A percentile compares a stretch with the other conserved stretches of the same genome.
Conservation (phyloP, 2,797 vertebrate species). For the Pelochelys cantorii region DNA sequence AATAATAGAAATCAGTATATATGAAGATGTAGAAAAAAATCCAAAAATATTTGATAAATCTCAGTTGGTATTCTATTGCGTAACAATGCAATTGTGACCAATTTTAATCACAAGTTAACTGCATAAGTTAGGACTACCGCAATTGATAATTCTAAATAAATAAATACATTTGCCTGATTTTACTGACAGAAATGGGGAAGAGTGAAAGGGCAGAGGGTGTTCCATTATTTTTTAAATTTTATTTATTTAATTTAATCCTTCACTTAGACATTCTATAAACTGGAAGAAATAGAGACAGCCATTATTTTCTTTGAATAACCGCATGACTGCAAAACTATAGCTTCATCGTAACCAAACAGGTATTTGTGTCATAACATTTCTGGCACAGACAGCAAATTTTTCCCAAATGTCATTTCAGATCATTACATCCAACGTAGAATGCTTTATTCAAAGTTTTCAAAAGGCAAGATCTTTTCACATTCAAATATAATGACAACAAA, state of each 20-base stretch:
- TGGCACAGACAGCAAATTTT: neutral
- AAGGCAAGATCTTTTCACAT: constrained; percentile 17
- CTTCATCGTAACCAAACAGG: neutral
- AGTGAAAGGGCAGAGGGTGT: neutral
- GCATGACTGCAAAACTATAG: neutral
- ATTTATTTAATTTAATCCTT: neutral
- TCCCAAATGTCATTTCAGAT: accelerated
- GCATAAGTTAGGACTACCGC: no score
- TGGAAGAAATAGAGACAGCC: neutral
- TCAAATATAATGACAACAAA: constrained; percentile 46
- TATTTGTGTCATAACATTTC: neutral
- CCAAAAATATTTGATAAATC: no score
- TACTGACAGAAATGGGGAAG: neutral
- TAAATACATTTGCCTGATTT: neutral
- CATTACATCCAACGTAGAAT: neutral
- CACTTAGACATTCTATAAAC: neutral
- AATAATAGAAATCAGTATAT: no score
- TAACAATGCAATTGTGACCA: no score
- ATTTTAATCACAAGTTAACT: no score
- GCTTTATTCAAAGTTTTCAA: constrained; percentile 1
- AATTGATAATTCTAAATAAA: no score
- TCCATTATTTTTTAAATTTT: neutral
- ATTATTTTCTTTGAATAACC: neutral
- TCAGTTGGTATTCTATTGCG: no score
- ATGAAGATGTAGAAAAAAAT: no score